phyloP scores from a whole-genome alignment of 1,140 invertebrate genomes.

The Cherax destructor region DNA sequence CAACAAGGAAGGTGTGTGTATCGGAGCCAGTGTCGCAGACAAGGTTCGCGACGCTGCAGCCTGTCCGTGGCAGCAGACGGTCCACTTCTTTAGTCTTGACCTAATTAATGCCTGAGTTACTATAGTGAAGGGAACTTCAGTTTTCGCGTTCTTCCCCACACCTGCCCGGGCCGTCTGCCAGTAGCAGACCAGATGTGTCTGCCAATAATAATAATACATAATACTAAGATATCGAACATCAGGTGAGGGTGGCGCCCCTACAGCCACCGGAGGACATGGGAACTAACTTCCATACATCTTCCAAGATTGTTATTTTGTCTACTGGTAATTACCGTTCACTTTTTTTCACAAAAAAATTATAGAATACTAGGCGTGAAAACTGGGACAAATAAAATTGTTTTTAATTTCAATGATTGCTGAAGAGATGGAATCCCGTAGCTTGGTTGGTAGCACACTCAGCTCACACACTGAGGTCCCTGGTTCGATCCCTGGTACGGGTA shows the following conservation, averaged over 20 bases:
- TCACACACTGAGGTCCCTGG: no score
- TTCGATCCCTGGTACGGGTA: no score
- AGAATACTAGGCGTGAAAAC: no score
- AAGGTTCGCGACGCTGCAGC: conserved; percentile 15
- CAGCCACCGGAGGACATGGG: no score
- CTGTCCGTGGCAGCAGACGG: conserved; percentile 30
- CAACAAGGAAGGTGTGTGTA: background rate
- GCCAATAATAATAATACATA: background rate
- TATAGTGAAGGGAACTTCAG: conserved; percentile 18
- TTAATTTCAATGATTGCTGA: no score
- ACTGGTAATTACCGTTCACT: no score
- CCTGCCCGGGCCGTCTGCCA: background rate
- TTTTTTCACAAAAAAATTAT: no score
- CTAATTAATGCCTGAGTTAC: conserved; percentile 43
- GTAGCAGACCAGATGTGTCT: background rate
- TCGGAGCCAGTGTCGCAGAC: background rate
- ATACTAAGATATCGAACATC: background rate
- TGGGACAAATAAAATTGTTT: no score
- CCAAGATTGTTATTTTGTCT: no score
- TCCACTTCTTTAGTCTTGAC: conserved; percentile 58
- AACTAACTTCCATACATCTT: no score
- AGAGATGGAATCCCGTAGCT: no score
- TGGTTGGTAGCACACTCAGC: no score
- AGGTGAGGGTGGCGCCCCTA: background rate
- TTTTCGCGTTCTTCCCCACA: background rate